Evolutionary conservation across 92 coral and sea anemone genomes (phyloP).

Genomic region (Palythoa grandis): DNA sequence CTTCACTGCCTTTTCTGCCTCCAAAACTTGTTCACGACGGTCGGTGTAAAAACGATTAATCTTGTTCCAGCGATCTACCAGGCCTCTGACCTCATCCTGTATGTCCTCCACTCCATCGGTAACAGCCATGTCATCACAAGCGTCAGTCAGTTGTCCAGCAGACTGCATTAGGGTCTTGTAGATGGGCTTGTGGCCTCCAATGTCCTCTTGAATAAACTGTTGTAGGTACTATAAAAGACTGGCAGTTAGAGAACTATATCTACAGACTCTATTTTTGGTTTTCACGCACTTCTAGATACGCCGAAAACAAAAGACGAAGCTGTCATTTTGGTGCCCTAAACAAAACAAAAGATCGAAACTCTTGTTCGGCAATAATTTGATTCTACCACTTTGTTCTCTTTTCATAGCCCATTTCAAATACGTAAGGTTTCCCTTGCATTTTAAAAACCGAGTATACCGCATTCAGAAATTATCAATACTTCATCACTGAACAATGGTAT

Average conservation of each 20-base stretch:
- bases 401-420: too few species aligned
- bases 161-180: constrained; percentile 78
- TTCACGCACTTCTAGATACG: too few species aligned
- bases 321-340: too few species aligned
- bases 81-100: constrained; percentile 70
- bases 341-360: too few species aligned
- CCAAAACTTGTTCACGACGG: constrained; percentile 72
- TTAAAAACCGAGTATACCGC: too few species aligned
- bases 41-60: constrained; percentile 79
- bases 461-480: too few species aligned
- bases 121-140: constrained; percentile 78
- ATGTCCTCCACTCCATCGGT: constrained; percentile 87
- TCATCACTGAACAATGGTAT: too few species aligned
- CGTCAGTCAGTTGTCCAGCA: constrained; percentile 72
- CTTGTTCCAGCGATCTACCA: constrained; percentile 80
- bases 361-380: too few species aligned
- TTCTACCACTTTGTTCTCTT: too few species aligned
- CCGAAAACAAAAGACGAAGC: too few species aligned
- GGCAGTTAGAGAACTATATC: neutral
- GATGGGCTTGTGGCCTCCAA: constrained; percentile 92
- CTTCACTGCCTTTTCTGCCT: constrained; percentile 83
- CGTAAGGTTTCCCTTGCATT: too few species aligned
- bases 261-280: neutral
- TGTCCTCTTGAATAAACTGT: constrained; percentile 93
- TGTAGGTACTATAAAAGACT: constrained; percentile 61